phyloP scores from a whole-genome alignment of 2,888 invertebrate genomes.

The Melitaea athalia region DNA sequence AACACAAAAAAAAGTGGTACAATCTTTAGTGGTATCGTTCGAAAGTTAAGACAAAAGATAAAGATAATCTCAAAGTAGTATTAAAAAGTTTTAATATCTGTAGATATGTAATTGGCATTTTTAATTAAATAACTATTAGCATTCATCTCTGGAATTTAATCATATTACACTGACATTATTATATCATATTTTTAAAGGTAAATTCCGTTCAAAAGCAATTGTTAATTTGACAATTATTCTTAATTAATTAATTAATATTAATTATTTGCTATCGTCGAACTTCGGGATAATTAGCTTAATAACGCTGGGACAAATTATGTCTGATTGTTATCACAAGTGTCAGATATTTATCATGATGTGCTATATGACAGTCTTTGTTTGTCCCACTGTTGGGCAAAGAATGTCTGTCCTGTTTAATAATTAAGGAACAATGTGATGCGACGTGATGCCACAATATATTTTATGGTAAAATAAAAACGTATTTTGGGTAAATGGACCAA shows the following conservation, averaged over 20 bases:
- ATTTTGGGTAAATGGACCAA: too few relatives aligned
- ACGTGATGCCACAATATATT: too few relatives aligned
- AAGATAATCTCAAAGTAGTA: too few relatives aligned
- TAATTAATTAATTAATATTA: slow-evolving; percentile 9
- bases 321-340: neutral
- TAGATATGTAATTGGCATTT: too few relatives aligned
- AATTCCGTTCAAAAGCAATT: neutral
- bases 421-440: too few relatives aligned
- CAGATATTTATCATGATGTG: neutral
- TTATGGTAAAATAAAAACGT: too few relatives aligned
- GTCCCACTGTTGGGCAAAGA: neutral
- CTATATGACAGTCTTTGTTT: neutral
- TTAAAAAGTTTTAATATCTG: too few relatives aligned
- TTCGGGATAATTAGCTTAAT: slow-evolving; percentile 2
- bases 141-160: neutral
- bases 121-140: too few relatives aligned
- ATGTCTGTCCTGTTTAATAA: neutral
- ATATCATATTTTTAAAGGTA: neutral
- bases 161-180: neutral
- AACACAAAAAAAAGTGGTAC: too few relatives aligned
- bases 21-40: too few relatives aligned
- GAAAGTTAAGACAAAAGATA: too few relatives aligned
- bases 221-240: slow-evolving; percentile 3
- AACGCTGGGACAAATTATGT: neutral
- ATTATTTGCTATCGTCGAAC: neutral